These are phyloP conservation scores for Tetrao urogallus DNA, from an alignment of 2,113 vertebrate species.

Conservation along the genomic window DNA sequence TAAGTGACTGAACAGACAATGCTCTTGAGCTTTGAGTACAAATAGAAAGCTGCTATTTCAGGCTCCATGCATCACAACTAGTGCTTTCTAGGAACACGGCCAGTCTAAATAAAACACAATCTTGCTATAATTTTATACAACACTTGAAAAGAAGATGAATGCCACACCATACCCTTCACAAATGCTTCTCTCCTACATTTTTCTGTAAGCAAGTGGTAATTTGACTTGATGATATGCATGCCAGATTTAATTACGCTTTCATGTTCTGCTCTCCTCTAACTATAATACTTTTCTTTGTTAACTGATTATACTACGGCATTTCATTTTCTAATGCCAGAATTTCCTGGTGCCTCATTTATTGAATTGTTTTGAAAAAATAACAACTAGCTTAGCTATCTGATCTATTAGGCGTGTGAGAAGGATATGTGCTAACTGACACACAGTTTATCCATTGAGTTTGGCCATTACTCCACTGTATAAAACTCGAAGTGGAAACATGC, in stretches of 20 bases:
- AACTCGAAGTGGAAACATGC: neutral
- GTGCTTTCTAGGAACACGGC: slow-evolving; percentile 63
- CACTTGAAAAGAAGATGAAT: slow-evolving; percentile 43
- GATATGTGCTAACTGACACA: neutral
- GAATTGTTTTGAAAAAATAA: neutral
- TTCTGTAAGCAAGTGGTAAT: slow-evolving; percentile 35
- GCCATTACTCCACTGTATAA: neutral
- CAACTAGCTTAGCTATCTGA: neutral
- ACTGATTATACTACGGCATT: slow-evolving; percentile 16
- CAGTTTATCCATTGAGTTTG: neutral
- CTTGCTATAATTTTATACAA: slow-evolving; percentile 48
- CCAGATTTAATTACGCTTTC: slow-evolving; percentile 47
- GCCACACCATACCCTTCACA: neutral
- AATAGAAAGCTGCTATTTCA: slow-evolving; percentile 65
- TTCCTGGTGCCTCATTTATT: slow-evolving; percentile 42
- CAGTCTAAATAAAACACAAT: slow-evolving; percentile 68
- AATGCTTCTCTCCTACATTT: slow-evolving; percentile 26
- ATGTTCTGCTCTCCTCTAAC: slow-evolving; percentile 25
- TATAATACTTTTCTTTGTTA: slow-evolving; percentile 14
- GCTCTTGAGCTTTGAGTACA: slow-evolving; percentile 58
- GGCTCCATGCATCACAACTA: slow-evolving; percentile 48
- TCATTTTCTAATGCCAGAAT: slow-evolving; percentile 25
- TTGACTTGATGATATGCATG: slow-evolving; percentile 26
- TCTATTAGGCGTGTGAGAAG: neutral
- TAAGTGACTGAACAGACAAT: slow-evolving; percentile 69